Conservation (phyloP, 2,888 invertebrate species). For the Mactromeris polynyma region DNA sequence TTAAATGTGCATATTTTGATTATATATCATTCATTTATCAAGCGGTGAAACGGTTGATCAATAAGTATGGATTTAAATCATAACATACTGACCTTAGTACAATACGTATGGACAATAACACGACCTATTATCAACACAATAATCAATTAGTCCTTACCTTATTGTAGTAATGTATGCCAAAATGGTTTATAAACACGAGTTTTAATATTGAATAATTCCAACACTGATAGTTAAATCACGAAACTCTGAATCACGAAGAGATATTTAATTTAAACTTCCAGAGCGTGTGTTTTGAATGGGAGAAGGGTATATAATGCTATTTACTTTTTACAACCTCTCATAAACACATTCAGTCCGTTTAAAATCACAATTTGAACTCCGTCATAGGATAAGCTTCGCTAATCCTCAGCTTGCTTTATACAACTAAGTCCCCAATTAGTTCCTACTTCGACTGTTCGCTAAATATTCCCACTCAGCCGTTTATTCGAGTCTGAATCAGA, state of each 20-base stretch:
- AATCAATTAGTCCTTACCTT: slow-evolving; percentile 9
- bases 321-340: background rate
- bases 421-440: background rate
- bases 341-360: background rate
- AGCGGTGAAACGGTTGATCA: background rate
- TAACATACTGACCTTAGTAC: background rate
- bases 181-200: background rate
- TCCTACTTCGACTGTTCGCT: background rate
- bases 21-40: background rate
- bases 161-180: background rate
- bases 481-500: background rate
- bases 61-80: background rate
- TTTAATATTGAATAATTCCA: background rate
- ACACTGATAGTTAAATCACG: background rate
- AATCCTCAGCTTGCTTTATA: background rate
- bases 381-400: slow-evolving; percentile 1
- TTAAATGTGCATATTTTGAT: background rate
- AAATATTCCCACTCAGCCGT: background rate
- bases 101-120: background rate
- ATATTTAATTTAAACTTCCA: background rate
- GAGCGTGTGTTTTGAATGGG: background rate
- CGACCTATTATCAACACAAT: background rate
- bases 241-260: background rate
- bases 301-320: background rate
- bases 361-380: slow-evolving; percentile 1